phyloP scores from a whole-genome alignment of 1,140 invertebrate genomes.

The Leptinotarsa defecta region DNA sequence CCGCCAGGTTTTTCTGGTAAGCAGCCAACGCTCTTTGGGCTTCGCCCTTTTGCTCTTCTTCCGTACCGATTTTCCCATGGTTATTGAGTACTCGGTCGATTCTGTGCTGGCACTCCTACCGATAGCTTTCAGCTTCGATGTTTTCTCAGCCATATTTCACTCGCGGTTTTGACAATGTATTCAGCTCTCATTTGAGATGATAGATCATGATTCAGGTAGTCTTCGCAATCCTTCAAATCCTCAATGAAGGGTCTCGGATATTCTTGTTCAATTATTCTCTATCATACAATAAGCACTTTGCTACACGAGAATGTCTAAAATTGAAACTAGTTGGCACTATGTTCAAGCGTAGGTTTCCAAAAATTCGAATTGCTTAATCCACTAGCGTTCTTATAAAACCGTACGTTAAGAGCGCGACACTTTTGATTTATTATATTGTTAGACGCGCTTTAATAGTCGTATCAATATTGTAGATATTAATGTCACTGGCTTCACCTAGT shows the following conservation, averaged over 20 bases:
- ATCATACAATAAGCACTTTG: constrained; percentile 36
- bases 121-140: constrained; percentile 45
- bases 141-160: constrained; percentile 49
- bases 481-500: constrained; percentile 31
- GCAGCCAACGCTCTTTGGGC: constrained; percentile 78
- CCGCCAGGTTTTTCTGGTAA: constrained; percentile 86
- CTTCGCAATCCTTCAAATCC: constrained; percentile 11
- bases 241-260: background rate
- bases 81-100: constrained; percentile 49
- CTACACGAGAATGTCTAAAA: constrained; percentile 38
- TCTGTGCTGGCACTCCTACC: constrained; percentile 51
- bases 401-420: background rate
- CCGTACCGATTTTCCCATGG: constrained; percentile 60
- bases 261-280: constrained; percentile 26
- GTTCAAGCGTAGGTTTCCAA: constrained; percentile 36
- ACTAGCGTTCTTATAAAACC: constrained; percentile 4
- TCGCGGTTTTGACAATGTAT: constrained; percentile 31
- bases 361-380: constrained; percentile 34
- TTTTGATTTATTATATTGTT: constrained; percentile 7
- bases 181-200: constrained; percentile 19
- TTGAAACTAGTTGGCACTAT: constrained; percentile 39
- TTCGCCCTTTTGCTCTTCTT: constrained; percentile 56
- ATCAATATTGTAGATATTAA: constrained; percentile 7
- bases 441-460: constrained; percentile 1
- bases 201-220: constrained; percentile 9